Percentiles rank a stretch among this genome's conserved stretches.
phyloP scores from a whole-genome alignment of 2,113 vertebrate genomes.

The Micronycteris hirsuta region DNA sequence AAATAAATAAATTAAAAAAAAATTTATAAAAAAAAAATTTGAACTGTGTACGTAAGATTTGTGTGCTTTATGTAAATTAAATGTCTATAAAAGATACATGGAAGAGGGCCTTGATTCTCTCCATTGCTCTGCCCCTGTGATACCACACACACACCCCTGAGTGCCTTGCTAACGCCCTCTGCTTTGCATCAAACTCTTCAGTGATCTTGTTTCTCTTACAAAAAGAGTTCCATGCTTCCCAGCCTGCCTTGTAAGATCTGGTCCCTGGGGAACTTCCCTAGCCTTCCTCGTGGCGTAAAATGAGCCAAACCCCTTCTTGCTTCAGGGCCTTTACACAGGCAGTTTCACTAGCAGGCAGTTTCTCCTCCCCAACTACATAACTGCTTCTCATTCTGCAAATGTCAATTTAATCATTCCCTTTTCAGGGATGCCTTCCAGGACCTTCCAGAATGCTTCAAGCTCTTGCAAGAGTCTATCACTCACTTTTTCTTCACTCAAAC shows the following conservation, averaged over 20 bases:
- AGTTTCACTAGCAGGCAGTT: background rate
- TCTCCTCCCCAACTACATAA: background rate
- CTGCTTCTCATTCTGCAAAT: background rate
- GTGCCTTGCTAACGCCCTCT: background rate
- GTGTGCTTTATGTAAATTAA: background rate
- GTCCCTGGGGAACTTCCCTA: background rate
- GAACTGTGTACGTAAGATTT: background rate
- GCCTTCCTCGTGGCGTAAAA: background rate
- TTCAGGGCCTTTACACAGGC: background rate
- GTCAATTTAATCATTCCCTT: background rate
- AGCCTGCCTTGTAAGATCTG: background rate
- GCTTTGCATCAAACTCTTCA: background rate
- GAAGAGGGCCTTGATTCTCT: background rate
- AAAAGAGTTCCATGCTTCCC: background rate
- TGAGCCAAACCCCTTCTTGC: background rate
- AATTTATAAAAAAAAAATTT: too few relatives aligned
- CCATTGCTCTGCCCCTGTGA: background rate
- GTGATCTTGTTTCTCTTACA: slow-evolving; percentile 23
- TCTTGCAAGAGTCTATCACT: background rate
- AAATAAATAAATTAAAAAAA: too few relatives aligned
- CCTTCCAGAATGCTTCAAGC: background rate
- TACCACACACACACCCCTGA: background rate
- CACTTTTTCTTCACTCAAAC: background rate
- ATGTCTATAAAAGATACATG: background rate
- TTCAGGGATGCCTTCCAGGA: background rate